A percentile compares a stretch with the other conserved stretches of the same genome.
These are phyloP conservation scores for Cherax quadricarinatus DNA, from an alignment of 1,140 invertebrate species.

Conservation along the genomic window DNA sequence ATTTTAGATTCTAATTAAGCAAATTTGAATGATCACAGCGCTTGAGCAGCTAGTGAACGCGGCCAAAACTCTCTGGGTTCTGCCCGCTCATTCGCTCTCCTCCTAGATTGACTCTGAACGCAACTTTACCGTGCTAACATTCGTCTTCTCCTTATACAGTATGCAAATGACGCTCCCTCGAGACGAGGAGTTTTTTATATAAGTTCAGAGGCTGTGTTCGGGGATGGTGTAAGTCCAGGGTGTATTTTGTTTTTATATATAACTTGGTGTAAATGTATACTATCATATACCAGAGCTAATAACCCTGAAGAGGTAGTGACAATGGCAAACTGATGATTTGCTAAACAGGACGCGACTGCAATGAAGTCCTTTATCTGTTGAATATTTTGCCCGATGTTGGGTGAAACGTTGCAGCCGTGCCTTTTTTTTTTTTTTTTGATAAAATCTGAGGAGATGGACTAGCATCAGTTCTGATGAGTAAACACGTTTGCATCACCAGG, in stretches of 20 bases:
- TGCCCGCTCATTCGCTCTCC: background rate
- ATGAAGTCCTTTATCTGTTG: too few species aligned
- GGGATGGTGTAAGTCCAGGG: background rate
- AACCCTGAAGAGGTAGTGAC: background rate
- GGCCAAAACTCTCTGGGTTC: constrained; percentile 10
- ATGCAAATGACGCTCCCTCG: constrained; percentile 34
- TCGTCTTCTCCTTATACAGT: constrained; percentile 36
- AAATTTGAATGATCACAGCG: constrained; percentile 65
- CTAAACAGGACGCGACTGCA: too few species aligned
- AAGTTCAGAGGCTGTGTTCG: constrained; percentile 16
- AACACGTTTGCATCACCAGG: too few species aligned
- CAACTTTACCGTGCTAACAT: constrained; percentile 35
- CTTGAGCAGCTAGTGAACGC: constrained; percentile 43
- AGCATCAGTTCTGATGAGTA: too few species aligned
- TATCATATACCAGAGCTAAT: background rate
- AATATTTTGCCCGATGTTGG: too few species aligned
- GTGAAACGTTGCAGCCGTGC: too few species aligned
- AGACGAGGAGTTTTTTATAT: constrained; percentile 15
- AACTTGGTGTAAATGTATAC: background rate
- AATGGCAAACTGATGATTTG: too few species aligned
- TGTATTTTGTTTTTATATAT: background rate
- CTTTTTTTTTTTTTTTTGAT: too few species aligned
- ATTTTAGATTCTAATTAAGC: constrained; percentile 66
- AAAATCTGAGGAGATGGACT: too few species aligned
- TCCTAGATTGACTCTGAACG: background rate